phyloP scores from a whole-genome alignment of 2,113 vertebrate species.

The Amphiprion percula region DNA sequence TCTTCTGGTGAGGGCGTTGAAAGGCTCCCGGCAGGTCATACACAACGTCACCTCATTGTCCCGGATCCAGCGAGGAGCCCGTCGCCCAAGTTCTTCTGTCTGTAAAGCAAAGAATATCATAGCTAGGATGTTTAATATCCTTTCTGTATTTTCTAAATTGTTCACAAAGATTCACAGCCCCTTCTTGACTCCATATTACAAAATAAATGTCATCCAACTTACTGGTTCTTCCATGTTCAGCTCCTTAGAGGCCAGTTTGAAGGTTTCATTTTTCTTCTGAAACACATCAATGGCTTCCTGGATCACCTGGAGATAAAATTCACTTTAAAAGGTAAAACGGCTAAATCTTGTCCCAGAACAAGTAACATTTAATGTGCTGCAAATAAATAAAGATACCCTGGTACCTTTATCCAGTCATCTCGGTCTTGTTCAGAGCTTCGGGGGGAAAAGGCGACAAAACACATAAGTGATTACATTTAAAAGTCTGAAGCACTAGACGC shows the following conservation, averaged over 20 bases:
- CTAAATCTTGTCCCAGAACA: background rate
- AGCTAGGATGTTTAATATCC: background rate
- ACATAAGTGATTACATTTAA: background rate
- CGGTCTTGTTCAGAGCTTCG: constrained; percentile 91
- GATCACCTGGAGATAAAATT: constrained; percentile 83
- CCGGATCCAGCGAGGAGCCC: constrained; percentile 94
- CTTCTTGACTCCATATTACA: background rate
- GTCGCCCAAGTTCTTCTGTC: constrained; percentile 90
- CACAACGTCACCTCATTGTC: constrained; percentile 96
- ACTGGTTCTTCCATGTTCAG: constrained; percentile 89
- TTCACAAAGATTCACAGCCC: background rate
- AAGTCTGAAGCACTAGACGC: too few relatives aligned
- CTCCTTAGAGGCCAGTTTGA: constrained; percentile 90
- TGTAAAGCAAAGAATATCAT: constrained; percentile 44
- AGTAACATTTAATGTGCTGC: background rate
- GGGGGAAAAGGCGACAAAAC: constrained; percentile 47
- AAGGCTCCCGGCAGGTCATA: constrained; percentile 94
- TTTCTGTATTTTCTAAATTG: background rate
- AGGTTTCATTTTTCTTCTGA: constrained; percentile 93
- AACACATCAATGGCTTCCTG: constrained; percentile 89
- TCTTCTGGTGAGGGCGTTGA: constrained; percentile 91
- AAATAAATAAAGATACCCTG: background rate
- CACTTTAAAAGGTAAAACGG: background rate
- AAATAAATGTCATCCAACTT: constrained; percentile 63
- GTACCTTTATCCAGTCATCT: constrained; percentile 96